Evolutionary conservation across 2,888 invertebrate genomes (phyloP), one percentile per base, ranked within the genome.

Genomic region (Drosophila affinis): DNA sequence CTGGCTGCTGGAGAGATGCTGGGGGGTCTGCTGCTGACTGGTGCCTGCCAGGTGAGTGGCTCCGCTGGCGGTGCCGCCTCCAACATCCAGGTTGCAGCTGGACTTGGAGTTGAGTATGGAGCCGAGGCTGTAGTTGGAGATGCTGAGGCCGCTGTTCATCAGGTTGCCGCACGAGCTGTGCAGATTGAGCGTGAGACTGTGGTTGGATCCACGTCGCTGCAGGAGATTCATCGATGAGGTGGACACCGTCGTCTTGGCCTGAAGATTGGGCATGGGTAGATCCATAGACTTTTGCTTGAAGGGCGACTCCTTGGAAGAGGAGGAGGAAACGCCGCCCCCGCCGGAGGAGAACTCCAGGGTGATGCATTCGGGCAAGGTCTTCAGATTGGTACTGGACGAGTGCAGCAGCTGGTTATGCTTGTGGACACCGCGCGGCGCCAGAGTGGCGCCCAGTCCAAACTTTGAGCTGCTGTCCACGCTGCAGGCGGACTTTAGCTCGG

Each of bases 291-390:
- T 87, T 62, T 89, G 89, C 72, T 89, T 90, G 45, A 81, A 87
- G 0, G 90, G 90, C 10, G 82, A 81, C 32, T 90, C 87, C 29
- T 58, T 63, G 5, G 72, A 14, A 44, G 61, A 27, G 34, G 29
- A 14, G 46, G 61, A 18, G 34, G 29, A 17, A 61, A 14, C 6
- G 6, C 60, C 54, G 3, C 51, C 45, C 3, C 58, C 27, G 9
- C 75, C 70, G 14, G 88, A 83, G n/a, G 91, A 86, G 75, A 94
- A 94, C 88, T 95, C 95, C 7, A 95, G 93, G 0, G 95, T 95
- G 76, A 95, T 94, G 0, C 95, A 94, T 93, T 95, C 95, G 0
- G 95, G 95, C 47, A 95, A 88, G 0, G 95, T 95, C 91, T 95
- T 95, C 48, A 95, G 91, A 79, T 95, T 95, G 39, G 95, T 95